Base-by-base conservation (phyloP, 2,113 vertebrate species). In the Poeciliopsis prolifica region DNA sequence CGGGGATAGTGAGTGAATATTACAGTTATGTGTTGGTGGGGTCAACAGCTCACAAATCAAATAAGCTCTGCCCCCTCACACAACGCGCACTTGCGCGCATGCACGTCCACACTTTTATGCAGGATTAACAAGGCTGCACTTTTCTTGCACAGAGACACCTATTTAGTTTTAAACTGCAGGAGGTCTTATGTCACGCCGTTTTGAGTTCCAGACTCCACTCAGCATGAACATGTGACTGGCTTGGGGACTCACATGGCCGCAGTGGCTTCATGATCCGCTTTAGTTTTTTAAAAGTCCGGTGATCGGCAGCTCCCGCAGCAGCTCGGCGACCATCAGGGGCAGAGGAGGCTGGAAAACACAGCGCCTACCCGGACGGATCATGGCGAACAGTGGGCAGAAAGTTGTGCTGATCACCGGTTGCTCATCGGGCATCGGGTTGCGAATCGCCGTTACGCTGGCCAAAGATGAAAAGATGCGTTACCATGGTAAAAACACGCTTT, bases 391-490 rank as follows among this genome's bases (percentile, higher is more conserved):
- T 81, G 93, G 90, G 86, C 95, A 94, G 86, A 95, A 90, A 93
- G 94, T 95, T 82, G 95, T 96, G 69, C 91, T 96, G 86, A 95
- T 96, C 93, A 96, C 95, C 83, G 95, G 95, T 87, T 96, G 95
- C 87, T 96, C 95, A 88, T 95, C 95, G 75, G 95, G 95, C 78
- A 96, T 96, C 84, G 95, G 95, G 74, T 85, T 96, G 82, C 92
- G 92, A 77, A 94, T 95, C 86, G 95, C 95, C 68, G 94, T 94
- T 77, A 92, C 92, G 77, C 92, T 96, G 86, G 95, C 95, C 83
- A 92, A 80, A 85, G 95, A 96, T 89, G 93, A 95, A 79, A 93
- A 91, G 89, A 94, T 93, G 88, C 94, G 95, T 85, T 96, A 95
- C 89, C 88, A 95, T 90, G 95, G 95, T 96, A 95, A 94, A 58